Evolutionary conservation across 2,797 vertebrate genomes (phyloP).

Genomic region (Ibycter americanus): DNA sequence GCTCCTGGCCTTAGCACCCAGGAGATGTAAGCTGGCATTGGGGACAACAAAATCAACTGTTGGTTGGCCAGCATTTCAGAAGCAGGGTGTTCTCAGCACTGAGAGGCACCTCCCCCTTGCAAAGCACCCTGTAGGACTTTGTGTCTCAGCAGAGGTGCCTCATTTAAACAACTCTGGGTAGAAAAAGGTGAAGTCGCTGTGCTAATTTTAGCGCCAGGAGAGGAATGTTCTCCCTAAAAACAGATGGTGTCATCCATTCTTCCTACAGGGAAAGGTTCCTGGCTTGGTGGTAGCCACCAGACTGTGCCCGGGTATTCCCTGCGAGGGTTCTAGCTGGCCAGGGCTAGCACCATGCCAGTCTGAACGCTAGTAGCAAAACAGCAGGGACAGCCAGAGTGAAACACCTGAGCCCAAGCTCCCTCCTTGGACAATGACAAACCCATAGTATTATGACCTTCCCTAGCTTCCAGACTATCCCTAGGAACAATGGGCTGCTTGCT

Average conservation of each 20-base stretch:
- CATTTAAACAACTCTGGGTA: background rate
- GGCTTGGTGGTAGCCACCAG: rapidly evolving
- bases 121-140: background rate
- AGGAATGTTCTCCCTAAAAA: background rate
- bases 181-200: background rate
- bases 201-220: background rate
- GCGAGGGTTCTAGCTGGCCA: background rate
- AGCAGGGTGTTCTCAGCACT: background rate
- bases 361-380: background rate
- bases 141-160: background rate
- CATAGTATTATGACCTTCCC: background rate
- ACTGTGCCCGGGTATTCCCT: background rate
- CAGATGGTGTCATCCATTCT: background rate
- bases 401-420: background rate
- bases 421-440: background rate
- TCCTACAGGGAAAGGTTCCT: background rate
- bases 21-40: rapidly evolving
- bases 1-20: background rate
- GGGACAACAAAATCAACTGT: background rate
- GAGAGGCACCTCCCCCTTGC: rapidly evolving
- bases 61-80: background rate
- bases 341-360: background rate
- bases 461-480: background rate
- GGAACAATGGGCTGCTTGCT: background rate
- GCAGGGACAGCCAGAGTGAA: background rate